Evolutionary conservation across 2,797 vertebrate genomes (phyloP).

Genomic region (Pseudochaenichthys georgianus): DNA sequence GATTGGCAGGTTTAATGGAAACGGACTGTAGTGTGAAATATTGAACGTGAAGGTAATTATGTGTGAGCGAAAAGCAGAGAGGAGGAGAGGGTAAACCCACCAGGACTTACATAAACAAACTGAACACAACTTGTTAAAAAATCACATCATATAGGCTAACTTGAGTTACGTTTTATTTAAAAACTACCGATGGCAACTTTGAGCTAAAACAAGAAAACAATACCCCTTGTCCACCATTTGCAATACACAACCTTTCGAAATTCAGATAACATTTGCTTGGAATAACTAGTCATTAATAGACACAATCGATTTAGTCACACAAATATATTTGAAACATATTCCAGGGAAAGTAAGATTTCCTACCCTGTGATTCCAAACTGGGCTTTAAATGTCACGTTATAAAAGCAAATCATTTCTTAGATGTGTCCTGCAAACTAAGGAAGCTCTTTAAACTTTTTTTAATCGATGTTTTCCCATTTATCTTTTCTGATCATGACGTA

Average conservation of each 20-base stretch:
- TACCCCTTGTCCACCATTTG: no score
- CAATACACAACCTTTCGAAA: no score
- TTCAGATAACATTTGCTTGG: background rate
- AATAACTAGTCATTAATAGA: background rate
- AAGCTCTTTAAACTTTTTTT: background rate
- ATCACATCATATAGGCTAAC: no score
- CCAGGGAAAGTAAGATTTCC: background rate
- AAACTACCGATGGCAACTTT: background rate
- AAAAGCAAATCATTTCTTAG: background rate
- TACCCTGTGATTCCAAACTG: background rate
- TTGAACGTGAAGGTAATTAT: constrained; percentile 14
- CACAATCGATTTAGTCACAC: no score
- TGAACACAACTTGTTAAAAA: no score
- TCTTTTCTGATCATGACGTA: background rate
- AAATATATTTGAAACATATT: background rate
- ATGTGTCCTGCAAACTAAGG: background rate
- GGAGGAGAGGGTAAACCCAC: background rate
- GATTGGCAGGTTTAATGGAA: background rate
- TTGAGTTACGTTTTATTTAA: background rate
- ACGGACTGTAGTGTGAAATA: background rate
- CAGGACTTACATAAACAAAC: background rate
- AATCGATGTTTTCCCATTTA: background rate
- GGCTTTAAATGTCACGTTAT: background rate
- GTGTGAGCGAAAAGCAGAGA: constrained; percentile 16
- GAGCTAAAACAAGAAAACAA: background rate